A percentile compares a stretch with the other conserved stretches of the same genome.
Evolutionary conservation across 2,797 vertebrate genomes (phyloP).

Genomic region (Sebastes reedi): DNA sequence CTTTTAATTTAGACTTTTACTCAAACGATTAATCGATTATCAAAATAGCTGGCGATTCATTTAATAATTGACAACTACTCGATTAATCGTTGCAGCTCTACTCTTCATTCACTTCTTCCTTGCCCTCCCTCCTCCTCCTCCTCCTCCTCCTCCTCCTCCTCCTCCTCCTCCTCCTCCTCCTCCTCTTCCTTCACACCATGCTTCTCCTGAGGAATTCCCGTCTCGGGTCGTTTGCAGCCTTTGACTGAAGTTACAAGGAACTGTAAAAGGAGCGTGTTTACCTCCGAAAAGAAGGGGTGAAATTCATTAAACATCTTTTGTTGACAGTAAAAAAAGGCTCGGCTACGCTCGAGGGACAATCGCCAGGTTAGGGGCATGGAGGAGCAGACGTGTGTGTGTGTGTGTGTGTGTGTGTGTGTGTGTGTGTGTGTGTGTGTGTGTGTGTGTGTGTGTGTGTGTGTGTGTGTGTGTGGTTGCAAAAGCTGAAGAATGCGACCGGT

Average conservation of each 20-base stretch:
- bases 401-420: no score
- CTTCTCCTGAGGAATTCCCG: conserved; percentile 38
- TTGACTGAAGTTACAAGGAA: conserved; percentile 35
- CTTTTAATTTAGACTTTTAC: no score
- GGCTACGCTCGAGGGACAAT: conserved; percentile 34
- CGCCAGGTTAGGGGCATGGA: conserved; percentile 41
- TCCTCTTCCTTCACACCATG: not conserved
- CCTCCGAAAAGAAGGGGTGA: conserved; percentile 40
- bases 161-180: not conserved
- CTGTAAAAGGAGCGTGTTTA: conserved; percentile 55
- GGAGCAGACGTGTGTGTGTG: not conserved
- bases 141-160: not conserved
- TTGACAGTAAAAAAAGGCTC: conserved; percentile 40
- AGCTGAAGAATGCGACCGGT: conserved; percentile 55
- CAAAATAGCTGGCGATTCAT: not conserved
- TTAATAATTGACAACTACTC: not conserved
- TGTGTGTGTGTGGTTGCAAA: not conserved
- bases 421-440: no score
- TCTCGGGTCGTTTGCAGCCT: conserved; percentile 34
- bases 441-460: not conserved
- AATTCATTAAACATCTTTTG: conserved; percentile 69
- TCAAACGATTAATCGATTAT: no score
- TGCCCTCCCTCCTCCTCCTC: not conserved
- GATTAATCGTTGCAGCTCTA: not conserved
- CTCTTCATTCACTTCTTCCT: not conserved